Base-by-base conservation (phyloP, 1,140 invertebrate species). In the Solen grandis region DNA sequence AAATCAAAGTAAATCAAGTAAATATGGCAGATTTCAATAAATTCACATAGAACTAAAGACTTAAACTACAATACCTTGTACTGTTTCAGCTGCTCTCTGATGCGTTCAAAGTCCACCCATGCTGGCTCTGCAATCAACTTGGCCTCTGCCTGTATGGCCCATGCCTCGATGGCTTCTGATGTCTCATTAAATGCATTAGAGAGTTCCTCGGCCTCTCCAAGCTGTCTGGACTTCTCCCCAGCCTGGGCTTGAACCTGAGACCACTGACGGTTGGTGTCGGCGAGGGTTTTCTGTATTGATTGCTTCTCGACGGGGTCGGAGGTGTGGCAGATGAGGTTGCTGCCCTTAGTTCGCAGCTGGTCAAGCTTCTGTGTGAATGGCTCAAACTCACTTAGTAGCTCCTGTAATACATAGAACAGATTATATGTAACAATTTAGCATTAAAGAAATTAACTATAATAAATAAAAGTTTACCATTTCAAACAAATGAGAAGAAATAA, bases 171-270 rank as follows among this genome's bases (percentile, higher is more conserved):
- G 81, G 95, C 93, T 84, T 96, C 95, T 85, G 97, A 95, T 55
- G 97, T 93, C 63, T 96, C 94, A 69, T 97, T 93, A 94, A 98
- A 98, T 59, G 95, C 94, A 62, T 96, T 95, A 94, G 96, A 97
- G 14, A 97, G 95, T 86, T 98, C 97, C 82, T 97, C 93, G 35
- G 96, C 96, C 88, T 98, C 97, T 33, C 96, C 96, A 33, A 98
- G 95, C 88, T 96, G 94, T 90, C 41, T 94, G 92, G 72, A 95
- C 93, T 69, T 94, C 92, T 92, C 93, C 80, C 95, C 96, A 87
- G 97, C 92, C 87, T 94, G 93, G 5, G 94, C 93, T 29, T 97
- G 94, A 1, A 96, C 91, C 16, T 95, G 93, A 70, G 94, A 94
- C 97, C 97, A 98, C 84, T 95, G 93, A 33, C 95, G 93, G 65